Conservation (phyloP, 1,140 invertebrate genomes). For the Phymastichus coffea region DNA sequence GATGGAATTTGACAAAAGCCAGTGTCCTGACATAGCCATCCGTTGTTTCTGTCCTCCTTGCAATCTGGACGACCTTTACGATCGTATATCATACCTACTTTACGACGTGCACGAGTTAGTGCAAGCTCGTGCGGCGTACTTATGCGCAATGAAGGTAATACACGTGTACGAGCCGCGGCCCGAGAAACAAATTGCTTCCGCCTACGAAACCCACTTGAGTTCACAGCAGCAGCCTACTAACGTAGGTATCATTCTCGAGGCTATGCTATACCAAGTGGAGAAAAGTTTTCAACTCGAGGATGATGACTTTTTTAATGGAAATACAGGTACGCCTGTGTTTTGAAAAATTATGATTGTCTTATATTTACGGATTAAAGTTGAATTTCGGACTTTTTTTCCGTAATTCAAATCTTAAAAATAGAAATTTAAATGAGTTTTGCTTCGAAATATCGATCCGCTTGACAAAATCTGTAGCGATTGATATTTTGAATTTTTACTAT, state of each 20-base stretch:
- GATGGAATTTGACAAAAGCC: neutral
- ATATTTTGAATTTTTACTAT: too few relatives aligned
- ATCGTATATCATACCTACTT: constrained; percentile 55
- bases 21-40: neutral
- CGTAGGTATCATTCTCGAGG: constrained; percentile 51
- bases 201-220: constrained; percentile 46
- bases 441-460: too few relatives aligned
- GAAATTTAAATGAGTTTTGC: too few relatives aligned
- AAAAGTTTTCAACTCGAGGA: constrained; percentile 9
- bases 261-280: constrained; percentile 49
- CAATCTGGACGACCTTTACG: constrained; percentile 46
- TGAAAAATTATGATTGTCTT: too few relatives aligned
- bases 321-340: too few relatives aligned
- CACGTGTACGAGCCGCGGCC: constrained; percentile 38
- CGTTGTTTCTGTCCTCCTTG: neutral
- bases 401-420: too few relatives aligned
- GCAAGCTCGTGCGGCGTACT: constrained; percentile 51
- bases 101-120: constrained; percentile 59
- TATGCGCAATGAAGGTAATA: constrained; percentile 52
- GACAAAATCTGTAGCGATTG: too few relatives aligned
- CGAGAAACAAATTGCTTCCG: constrained; percentile 23
- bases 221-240: too few relatives aligned
- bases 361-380: too few relatives aligned
- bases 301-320: too few relatives aligned
- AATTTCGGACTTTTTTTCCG: too few relatives aligned